Conservation (phyloP, 2,888 invertebrate genomes). For the Drosophila seclusa region DNA sequence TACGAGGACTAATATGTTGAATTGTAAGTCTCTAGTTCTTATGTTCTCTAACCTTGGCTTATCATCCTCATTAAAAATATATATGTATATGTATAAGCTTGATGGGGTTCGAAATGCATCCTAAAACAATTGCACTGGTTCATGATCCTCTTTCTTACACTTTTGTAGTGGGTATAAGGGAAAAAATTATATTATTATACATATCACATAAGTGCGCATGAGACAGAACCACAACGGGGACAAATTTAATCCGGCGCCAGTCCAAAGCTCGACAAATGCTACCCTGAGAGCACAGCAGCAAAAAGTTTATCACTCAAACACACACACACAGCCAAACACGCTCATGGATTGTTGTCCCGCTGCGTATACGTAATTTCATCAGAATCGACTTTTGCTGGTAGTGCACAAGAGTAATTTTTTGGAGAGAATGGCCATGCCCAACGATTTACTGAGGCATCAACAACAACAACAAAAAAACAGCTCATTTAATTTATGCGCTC, state of each 20-base stretch:
- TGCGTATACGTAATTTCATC: constrained; percentile 69
- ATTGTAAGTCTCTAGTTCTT: neutral
- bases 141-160: neutral
- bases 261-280: constrained; percentile 40
- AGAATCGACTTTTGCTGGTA: constrained; percentile 46
- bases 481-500: constrained; percentile 67
- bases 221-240: constrained; percentile 37
- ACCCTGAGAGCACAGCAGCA: neutral
- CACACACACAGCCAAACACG: neutral
- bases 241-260: constrained; percentile 32
- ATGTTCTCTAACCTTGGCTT: no score
- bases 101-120: neutral
- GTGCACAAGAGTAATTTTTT: constrained; percentile 22
- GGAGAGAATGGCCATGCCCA: constrained; percentile 7
- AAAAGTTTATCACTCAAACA: constrained; percentile 10
- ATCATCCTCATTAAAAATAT: neutral
- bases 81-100: neutral
- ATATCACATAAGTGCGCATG: constrained; percentile 13
- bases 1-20: neutral
- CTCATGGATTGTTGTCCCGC: constrained; percentile 36
- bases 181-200: neutral
- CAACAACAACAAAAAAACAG: constrained; percentile 25
- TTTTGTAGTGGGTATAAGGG: neutral
- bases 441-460: constrained; percentile 23
- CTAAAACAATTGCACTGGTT: neutral